Evolutionary conservation across 1,140 invertebrate genomes (phyloP), one percentile per base, ranked within the genome.

Genomic region (Brachystomella parvula): DNA sequence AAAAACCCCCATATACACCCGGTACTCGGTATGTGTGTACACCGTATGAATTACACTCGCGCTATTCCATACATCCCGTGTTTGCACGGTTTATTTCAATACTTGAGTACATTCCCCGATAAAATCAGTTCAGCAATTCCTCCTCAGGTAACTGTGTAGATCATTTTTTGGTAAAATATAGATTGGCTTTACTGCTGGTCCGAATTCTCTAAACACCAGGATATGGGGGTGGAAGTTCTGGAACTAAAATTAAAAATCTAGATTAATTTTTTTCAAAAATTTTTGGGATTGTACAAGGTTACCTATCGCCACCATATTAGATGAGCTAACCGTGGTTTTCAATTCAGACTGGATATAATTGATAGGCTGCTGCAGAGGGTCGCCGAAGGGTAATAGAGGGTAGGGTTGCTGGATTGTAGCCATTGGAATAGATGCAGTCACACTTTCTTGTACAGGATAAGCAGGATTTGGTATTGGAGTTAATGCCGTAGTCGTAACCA

Each of bases 371-470:
- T 19, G 35, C 19, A 39, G 35, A 6, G 6, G 6, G 35, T 9
- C 6, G 19, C 19, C 49, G 12, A 53, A 3, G 21, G 24, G 21
- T 53, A 15, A 24, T 19, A 24, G 12, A 53, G 3, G 49, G 49
- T 26, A 15, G 49, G 12, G 49, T 26, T n/a, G n/a, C 9, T 53
- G 9, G 6, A n/a, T 9, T n/a, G 39, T 9, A 44, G 24, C 21
- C 9, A 53, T 6, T 19, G 49, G 49, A 53, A 53, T 53, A n/a
- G n/a, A n/a, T 26, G 24, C 49, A 26, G 49, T 53, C 9, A 53
- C 21, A 24, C 15, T 53, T 53, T 53, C 49, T 53, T 53, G 49
- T 19, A 53, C 49, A 17, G 49, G 49, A 53, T 53, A 53, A 15
- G 49, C 12, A 19, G 49, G 12, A 53, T 15, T 53, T 12, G 49